Evolutionary conservation across 1,140 invertebrate genomes (phyloP).

Genomic region (Anoplolepis gracilipes): DNA sequence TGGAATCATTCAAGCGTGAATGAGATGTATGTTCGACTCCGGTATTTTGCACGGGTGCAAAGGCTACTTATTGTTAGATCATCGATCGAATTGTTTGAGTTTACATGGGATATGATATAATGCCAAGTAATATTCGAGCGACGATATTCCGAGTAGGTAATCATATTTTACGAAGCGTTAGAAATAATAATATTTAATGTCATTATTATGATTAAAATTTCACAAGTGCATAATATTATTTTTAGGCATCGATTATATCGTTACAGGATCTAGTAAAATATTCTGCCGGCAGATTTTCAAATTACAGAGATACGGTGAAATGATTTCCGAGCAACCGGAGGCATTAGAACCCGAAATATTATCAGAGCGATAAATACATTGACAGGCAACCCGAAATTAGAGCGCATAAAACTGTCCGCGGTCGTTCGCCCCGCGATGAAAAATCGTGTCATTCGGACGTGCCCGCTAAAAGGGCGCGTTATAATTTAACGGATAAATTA

Average conservation of each 20-base stretch:
- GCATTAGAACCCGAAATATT: constrained; percentile 13
- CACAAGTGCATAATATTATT: too few species aligned
- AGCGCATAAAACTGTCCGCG: constrained; percentile 75
- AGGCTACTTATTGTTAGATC: constrained; percentile 25
- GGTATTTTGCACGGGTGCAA: constrained; percentile 37
- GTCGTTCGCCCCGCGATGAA: constrained; percentile 67
- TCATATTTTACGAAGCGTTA: neutral
- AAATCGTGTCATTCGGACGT: constrained; percentile 74
- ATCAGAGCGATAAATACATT: constrained; percentile 49
- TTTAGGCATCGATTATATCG: too few species aligned
- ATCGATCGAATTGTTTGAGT: neutral
- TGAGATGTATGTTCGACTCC: constrained; percentile 10
- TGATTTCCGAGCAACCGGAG: neutral
- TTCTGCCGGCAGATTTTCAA: neutral
- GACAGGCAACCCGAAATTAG: constrained; percentile 70
- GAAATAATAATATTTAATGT: neutral
- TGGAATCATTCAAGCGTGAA: constrained; percentile 21
- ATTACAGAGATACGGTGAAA: neutral
- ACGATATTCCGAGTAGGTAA: neutral
- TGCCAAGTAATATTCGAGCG: neutral
- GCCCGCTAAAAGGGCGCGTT: constrained; percentile 55
- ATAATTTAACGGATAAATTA: constrained; percentile 80
- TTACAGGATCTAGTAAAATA: neutral
- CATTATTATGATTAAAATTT: too few species aligned
- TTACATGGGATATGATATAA: neutral